These are phyloP conservation scores for Dunckerocampus dactyliophorus DNA, from an alignment of 2,113 vertebrate species.

Conservation along the genomic window DNA sequence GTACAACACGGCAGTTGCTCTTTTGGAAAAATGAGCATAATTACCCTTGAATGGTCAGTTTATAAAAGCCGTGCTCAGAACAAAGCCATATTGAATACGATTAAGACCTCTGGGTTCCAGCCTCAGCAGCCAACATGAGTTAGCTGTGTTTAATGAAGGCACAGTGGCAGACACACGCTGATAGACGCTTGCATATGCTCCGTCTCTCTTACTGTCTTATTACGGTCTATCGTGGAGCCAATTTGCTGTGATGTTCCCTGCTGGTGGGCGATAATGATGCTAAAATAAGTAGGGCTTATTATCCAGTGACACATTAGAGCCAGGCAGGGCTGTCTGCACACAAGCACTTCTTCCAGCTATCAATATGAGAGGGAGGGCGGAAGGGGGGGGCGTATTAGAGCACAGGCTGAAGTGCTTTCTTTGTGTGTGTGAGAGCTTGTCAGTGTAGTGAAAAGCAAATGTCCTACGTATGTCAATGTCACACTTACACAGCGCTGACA, in stretches of 20 bases:
- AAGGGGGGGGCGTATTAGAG: too few relatives aligned
- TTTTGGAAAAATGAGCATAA: neutral
- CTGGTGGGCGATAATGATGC: slow-evolving; percentile 49
- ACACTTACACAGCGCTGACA: slow-evolving; percentile 33
- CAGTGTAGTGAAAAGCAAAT: slow-evolving; percentile 3
- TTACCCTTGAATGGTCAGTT: slow-evolving; percentile 1
- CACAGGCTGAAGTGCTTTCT: slow-evolving; percentile 9
- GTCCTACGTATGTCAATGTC: slow-evolving; percentile 35
- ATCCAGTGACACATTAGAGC: slow-evolving; percentile 31
- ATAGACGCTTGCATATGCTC: slow-evolving; percentile 4
- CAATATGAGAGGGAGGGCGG: too few relatives aligned
- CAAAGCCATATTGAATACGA: slow-evolving; percentile 9
- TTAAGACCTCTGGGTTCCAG: neutral
- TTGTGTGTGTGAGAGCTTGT: slow-evolving; percentile 19
- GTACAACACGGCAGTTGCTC: neutral
- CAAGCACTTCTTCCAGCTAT: slow-evolving; percentile 18
- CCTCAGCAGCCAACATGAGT: neutral
- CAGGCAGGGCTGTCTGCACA: slow-evolving; percentile 22
- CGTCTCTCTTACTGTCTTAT: slow-evolving; percentile 30
- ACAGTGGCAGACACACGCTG: slow-evolving; percentile 18
- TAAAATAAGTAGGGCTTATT: slow-evolving; percentile 60
- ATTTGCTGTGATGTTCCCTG: slow-evolving; percentile 48
- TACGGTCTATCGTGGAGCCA: slow-evolving; percentile 41
- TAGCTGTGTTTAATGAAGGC: slow-evolving; percentile 10
- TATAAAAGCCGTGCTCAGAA: slow-evolving; percentile 3